Evolutionary conservation across 2,888 invertebrate species (phyloP).

Genomic region (Iselma pallidipennis): DNA sequence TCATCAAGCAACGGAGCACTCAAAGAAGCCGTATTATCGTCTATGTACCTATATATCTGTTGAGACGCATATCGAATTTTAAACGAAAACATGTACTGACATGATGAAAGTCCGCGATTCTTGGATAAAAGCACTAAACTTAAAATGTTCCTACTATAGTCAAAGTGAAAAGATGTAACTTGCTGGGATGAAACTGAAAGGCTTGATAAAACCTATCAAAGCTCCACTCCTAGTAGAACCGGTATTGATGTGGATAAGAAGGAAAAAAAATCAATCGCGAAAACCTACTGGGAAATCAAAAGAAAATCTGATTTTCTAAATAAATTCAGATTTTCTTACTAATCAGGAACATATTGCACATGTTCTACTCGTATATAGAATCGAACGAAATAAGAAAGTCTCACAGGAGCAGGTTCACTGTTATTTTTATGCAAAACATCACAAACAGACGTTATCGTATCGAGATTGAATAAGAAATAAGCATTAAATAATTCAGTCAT

Average conservation of each 20-base stretch:
- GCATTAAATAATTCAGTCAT: slow-evolving; percentile 32
- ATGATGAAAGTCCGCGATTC: slow-evolving; percentile 1
- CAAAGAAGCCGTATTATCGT: slow-evolving; percentile 3
- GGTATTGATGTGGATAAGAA: neutral
- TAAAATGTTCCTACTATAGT: slow-evolving; percentile 19
- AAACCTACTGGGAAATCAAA: neutral
- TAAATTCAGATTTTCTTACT: neutral
- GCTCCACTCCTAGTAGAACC: no score
- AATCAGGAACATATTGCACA: neutral
- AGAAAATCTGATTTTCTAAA: neutral
- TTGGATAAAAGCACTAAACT: slow-evolving; percentile 21
- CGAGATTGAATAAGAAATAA: slow-evolving; percentile 14
- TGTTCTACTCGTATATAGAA: neutral
- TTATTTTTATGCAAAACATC: neutral
- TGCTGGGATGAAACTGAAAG: slow-evolving; percentile 11
- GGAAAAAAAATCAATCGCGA: neutral
- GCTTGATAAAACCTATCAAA: slow-evolving; percentile 18
- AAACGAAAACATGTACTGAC: slow-evolving; percentile 13
- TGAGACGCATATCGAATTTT: slow-evolving; percentile 20
- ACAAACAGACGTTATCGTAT: neutral
- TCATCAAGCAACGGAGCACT: slow-evolving; percentile 15
- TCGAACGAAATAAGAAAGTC: slow-evolving; percentile 10
- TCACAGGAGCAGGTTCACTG: slow-evolving; percentile 1
- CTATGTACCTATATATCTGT: slow-evolving; percentile 8
- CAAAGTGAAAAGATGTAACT: slow-evolving; percentile 28